Evolutionary conservation across 2,888 invertebrate genomes (phyloP), one percentile per base, ranked within the genome.

Genomic region (Drosophila barbarae): DNA sequence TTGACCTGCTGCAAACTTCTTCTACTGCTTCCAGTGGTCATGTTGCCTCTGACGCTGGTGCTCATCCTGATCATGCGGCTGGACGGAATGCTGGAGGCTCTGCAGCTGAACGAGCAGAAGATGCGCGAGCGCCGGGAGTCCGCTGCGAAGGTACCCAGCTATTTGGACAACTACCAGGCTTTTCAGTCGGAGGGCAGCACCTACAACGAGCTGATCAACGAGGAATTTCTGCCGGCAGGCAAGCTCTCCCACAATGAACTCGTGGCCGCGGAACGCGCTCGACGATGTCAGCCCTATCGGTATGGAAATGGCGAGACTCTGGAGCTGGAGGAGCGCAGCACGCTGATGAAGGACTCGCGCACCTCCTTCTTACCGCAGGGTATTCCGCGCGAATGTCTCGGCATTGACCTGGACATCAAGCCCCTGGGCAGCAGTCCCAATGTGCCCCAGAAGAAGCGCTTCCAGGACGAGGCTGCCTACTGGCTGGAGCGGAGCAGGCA

Each of bases 301-400:
- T 87, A 86, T 69, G 84, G 82, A 3, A 72, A 86, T 4, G 85
- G 84, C 0, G 87, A 87, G 38, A 82, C 77, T 3, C 54, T 86
- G 28, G 89, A 92, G 72, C 88, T 91, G 15, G 92, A 93, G 59
- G 92, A 92, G 63, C 89, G 92, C 54, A 91, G 91, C 54, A 91
- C 92, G 47, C 89, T 93, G 1, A 91, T 93, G 80, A 90, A 91
- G 72, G 93, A 93, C 69, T 91, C 92, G 53, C 91, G 91, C 47
- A 93, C 93, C 0, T 93, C 93, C 15, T 93, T 92, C 76, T 86
- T 93, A 41, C 93, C 93, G 0, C 88, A 89, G 34, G 81, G 81
- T 4, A 86, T 92, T 35, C 90, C 91, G 0, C 81, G 87, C 7
- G 87, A 89, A 44, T 90, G 89, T 59, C 69, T 85, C 26, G 78